phyloP scores from a whole-genome alignment of 1,140 invertebrate species.

The Caligus rogercresseyi region DNA sequence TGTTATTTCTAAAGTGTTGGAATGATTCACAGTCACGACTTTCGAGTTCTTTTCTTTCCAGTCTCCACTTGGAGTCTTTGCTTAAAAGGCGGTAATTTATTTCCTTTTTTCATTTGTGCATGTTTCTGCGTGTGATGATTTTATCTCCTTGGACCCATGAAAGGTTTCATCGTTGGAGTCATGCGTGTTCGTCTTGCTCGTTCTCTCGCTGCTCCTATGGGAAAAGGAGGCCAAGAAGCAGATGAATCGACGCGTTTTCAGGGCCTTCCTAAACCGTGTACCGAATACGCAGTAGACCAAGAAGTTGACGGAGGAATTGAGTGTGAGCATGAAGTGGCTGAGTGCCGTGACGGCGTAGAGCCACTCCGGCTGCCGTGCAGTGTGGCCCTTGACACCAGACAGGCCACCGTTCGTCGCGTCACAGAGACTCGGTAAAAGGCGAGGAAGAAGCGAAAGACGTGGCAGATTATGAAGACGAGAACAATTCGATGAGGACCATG shows the following conservation, averaged over 20 bases:
- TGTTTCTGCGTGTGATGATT: not conserved
- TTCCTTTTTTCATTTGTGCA: not conserved
- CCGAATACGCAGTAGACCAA: slow-evolving; percentile 9
- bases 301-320: slow-evolving; percentile 9
- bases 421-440: slow-evolving; percentile 9
- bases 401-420: not conserved
- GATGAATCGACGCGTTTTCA: not conserved
- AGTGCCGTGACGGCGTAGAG: slow-evolving; percentile 4
- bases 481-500: slow-evolving; percentile 12
- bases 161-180: not conserved
- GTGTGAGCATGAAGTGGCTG: slow-evolving; percentile 12
- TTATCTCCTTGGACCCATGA: not conserved
- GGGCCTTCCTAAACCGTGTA: slow-evolving; percentile 1
- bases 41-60: not conserved
- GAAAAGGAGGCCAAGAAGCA: not conserved
- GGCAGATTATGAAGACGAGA: slow-evolving; percentile 11
- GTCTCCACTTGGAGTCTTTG: too few species aligned
- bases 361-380: not conserved
- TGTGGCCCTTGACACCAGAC: not conserved
- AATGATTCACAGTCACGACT: not conserved
- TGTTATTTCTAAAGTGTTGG: not conserved
- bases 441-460: slow-evolving; percentile 7
- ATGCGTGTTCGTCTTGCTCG: not conserved
- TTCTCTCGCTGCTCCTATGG: not conserved
- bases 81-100: too few species aligned